Percentiles rank a stretch among this genome's conserved stretches.
phyloP scores from a whole-genome alignment of 2,888 invertebrate genomes.

The Yponomeuta cagnagella region DNA sequence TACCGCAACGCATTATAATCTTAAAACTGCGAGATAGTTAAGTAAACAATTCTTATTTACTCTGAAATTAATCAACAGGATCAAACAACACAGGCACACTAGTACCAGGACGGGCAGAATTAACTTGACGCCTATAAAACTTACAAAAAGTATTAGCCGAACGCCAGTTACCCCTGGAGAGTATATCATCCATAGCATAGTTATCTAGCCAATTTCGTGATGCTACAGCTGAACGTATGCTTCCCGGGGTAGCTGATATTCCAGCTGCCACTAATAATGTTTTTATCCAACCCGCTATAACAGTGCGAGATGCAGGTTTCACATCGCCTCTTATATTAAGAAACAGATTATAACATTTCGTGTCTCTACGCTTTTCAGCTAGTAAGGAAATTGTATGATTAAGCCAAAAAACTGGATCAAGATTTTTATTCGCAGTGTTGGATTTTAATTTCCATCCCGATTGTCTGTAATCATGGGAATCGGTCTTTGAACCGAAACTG shows the following conservation, averaged over 20 bases:
- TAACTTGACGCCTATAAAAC: conserved; percentile 20
- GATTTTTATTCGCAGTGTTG: no score
- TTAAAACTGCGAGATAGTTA: no score
- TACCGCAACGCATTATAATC: no score
- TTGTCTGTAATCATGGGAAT: conserved; percentile 20
- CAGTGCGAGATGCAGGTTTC: conserved; percentile 20
- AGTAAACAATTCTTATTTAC: no score
- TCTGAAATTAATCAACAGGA: not conserved
- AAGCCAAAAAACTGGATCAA: no score
- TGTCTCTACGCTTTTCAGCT: no score
- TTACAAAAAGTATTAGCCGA: conserved; percentile 19
- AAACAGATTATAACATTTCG: conserved; percentile 8
- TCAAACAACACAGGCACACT: not conserved
- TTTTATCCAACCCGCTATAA: conserved; percentile 23
- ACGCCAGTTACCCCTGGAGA: conserved; percentile 19
- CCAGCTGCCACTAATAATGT: conserved; percentile 16
- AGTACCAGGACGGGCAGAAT: not conserved
- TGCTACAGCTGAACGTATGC: conserved; percentile 20
- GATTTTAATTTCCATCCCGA: conserved; percentile 22
- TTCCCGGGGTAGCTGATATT: conserved; percentile 19
- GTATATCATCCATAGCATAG: conserved; percentile 20
- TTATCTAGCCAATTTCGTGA: conserved; percentile 21
- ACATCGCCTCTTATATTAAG: conserved; percentile 16
- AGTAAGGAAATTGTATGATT: no score
- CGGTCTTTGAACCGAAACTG: conserved; percentile 24